Percentiles rank a stretch among this genome's conserved stretches.
These are phyloP conservation scores for Rhynchotus rufescens DNA, from an alignment of 2,797 vertebrate genomes.

Conservation along the genomic window DNA sequence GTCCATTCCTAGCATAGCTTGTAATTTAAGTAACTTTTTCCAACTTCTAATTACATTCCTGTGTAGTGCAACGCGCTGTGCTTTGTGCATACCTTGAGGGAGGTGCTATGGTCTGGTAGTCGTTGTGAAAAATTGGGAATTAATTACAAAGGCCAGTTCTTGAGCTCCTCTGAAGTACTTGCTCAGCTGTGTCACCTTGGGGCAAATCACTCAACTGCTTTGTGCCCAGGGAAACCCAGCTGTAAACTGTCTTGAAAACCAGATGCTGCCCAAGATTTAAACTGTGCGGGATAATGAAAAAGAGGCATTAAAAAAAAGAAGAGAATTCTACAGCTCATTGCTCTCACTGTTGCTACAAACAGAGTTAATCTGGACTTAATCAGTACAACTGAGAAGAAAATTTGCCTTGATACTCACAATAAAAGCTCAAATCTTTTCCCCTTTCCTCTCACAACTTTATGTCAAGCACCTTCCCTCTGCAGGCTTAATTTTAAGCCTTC, in stretches of 20 bases:
- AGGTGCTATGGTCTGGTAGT: background rate
- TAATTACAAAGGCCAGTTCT: background rate
- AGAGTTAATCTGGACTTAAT: background rate
- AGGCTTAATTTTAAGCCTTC: constrained; percentile 12
- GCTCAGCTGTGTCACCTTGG: constrained; percentile 53
- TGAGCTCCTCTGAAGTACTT: background rate
- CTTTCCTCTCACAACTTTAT: background rate
- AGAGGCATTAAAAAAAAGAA: background rate
- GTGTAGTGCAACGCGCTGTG: background rate
- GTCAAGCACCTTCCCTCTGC: background rate
- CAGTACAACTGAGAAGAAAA: background rate
- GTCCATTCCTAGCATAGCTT: background rate
- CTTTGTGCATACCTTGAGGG: background rate
- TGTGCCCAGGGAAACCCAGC: constrained; percentile 45
- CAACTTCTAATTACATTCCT: constrained; percentile 9
- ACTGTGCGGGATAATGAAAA: background rate
- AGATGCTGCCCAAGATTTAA: constrained; percentile 46
- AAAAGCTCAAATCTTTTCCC: background rate
- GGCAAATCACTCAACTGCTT: constrained; percentile 38
- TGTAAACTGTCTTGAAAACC: constrained; percentile 46
- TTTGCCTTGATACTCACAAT: background rate
- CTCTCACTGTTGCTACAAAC: background rate
- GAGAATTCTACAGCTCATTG: background rate
- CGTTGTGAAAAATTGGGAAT: background rate
- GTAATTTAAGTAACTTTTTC: background rate